Conservation (phyloP, 2,888 invertebrate species). For the Escarpia spicata region DNA sequence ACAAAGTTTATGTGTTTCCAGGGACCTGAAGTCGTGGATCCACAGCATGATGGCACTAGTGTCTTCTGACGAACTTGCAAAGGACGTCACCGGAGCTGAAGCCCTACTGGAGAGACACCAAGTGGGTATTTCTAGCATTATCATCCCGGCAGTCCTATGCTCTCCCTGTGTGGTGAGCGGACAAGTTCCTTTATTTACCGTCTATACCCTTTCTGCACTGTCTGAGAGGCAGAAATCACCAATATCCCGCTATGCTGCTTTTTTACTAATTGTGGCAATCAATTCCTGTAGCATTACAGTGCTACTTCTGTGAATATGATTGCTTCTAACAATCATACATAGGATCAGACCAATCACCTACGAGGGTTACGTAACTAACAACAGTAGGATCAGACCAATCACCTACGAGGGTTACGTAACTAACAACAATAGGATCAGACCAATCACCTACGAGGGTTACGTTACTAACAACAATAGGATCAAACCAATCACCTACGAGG, state of each 20-base stretch:
- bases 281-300: background rate
- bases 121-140: constrained; percentile 71
- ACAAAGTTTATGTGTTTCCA: constrained; percentile 53
- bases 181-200: background rate
- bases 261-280: background rate
- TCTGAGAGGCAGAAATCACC: background rate
- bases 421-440: too few relatives aligned
- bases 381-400: too few relatives aligned
- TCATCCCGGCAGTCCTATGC: background rate
- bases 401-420: too few relatives aligned
- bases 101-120: constrained; percentile 97
- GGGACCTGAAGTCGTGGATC: constrained; percentile 98
- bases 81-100: constrained; percentile 99
- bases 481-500: too few relatives aligned
- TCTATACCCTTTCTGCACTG: background rate
- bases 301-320: background rate
- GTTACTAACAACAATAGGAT: too few relatives aligned
- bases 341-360: too few relatives aligned
- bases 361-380: too few relatives aligned
- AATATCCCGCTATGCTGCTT: background rate
- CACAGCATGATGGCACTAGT: constrained; percentile 98
- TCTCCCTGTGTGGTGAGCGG: background rate
- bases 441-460: too few relatives aligned
- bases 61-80: constrained; percentile 96
- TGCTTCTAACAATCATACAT: too few relatives aligned